Base-by-base conservation (phyloP, 2,797 vertebrate species). In the Betta splendens region DNA sequence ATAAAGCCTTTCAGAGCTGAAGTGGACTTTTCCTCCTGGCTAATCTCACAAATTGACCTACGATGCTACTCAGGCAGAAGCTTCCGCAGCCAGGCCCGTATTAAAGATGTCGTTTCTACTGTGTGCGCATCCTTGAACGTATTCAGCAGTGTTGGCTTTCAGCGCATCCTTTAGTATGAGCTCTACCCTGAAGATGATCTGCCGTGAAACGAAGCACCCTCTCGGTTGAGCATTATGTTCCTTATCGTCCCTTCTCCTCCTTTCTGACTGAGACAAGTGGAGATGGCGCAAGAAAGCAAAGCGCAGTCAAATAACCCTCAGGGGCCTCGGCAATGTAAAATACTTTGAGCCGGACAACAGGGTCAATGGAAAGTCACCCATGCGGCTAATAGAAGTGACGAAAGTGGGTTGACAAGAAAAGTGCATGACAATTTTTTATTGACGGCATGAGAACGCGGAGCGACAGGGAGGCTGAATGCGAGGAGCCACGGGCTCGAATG, bases 121-220 rank as follows among this genome's bases (percentile, higher is more conserved):
- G 65, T 22, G 48, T 21, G 22, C n/a, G n/a, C n/a, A n/a, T 63
- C 28, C 11, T 5, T 46, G 23, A 23, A 23, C 23, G 23, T 47
- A 65, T 66, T 85, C 64, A 73, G 48, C 21, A 3, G 29, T 3
- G 17, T 38, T 36, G 59, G 68, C 64, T 82, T 69, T 79, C 46
- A 66, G 18, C 5, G 39, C 18, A 10, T 80, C 61, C 69, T 64
- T 83, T 77, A 72, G 75, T 80, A 66, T 64, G 68, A 67, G 75
- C 65, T 83, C 75, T 72, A 50, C 61, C 32, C 11, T 83, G 58
- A 80, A 78, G 60, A 76, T 63, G 72, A 81, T 86, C 84, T 84
- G n/a, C n/a, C n/a, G n/a, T n/a, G n/a, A n/a, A n/a, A n/a, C n/a
- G n/a, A n/a, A n/a, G n/a, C n/a, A n/a, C 65, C 43, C 64, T 79